These are phyloP conservation scores for Peromyscus nudipes DNA, from an alignment of 2,797 vertebrate species.

Conservation along the genomic window DNA sequence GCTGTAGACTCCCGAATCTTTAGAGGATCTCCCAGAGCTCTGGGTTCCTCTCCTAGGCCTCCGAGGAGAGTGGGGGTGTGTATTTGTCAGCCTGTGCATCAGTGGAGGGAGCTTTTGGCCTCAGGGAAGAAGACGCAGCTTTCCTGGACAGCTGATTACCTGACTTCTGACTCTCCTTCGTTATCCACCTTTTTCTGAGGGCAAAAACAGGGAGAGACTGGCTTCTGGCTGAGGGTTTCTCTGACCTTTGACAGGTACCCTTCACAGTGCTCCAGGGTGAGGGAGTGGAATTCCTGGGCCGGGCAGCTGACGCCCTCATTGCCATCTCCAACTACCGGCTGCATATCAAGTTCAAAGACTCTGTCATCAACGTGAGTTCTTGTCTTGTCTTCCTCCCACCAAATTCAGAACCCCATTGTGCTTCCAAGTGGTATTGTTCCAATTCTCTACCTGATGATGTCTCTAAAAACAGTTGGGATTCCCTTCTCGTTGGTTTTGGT, in stretches of 20 bases:
- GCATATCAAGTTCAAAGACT: conserved; percentile 99
- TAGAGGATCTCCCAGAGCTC: conserved; percentile 8
- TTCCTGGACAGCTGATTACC: conserved; percentile 41
- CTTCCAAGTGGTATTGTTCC: conserved; percentile 9
- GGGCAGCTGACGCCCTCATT: conserved; percentile 96
- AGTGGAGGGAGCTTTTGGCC: conserved; percentile 30
- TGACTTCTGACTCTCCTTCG: not conserved
- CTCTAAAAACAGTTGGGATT: not conserved
- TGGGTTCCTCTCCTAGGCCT: conserved; percentile 44
- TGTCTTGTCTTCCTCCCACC: not conserved
- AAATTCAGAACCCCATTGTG: not conserved
- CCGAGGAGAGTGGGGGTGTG: not conserved
- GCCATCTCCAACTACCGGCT: conserved; percentile 99
- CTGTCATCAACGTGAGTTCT: conserved; percentile 96
- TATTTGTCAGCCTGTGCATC: not conserved
- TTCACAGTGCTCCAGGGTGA: conserved; percentile 98
- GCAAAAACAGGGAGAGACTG: not conserved
- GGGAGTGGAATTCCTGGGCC: conserved; percentile 98
- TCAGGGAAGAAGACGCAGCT: conserved; percentile 59
- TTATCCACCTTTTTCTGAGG: conserved; percentile 38
- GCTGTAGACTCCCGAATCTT: not conserved
- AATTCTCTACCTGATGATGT: not conserved
- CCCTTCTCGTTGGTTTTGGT: not conserved
- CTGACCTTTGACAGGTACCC: conserved; percentile 92
- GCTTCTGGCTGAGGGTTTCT: conserved; percentile 54